These are phyloP conservation scores for Cosmia trapezina DNA, from an alignment of 2,888 invertebrate genomes.

Conservation along the genomic window DNA sequence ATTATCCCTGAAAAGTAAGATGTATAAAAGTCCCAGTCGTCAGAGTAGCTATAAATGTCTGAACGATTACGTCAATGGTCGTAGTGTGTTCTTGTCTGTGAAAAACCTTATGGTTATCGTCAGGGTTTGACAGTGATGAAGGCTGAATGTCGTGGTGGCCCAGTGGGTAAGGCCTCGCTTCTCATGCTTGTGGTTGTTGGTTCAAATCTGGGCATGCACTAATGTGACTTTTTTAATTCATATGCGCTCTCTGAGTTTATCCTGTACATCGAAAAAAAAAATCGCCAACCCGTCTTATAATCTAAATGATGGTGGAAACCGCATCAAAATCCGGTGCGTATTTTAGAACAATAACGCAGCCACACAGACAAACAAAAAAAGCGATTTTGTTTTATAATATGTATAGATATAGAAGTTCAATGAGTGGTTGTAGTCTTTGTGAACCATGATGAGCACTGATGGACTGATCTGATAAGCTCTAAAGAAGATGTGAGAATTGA, in stretches of 20 bases:
- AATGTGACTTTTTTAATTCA: neutral
- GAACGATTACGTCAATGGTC: neutral
- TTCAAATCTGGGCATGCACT: too few relatives aligned
- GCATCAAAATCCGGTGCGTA: too few relatives aligned
- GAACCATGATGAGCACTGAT: neutral
- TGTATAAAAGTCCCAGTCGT: neutral
- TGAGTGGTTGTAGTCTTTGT: too few relatives aligned
- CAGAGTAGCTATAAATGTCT: neutral
- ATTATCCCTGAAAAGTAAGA: conserved; percentile 6
- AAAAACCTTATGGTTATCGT: too few relatives aligned
- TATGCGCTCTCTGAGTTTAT: neutral
- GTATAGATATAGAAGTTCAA: too few relatives aligned
- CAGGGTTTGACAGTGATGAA: neutral
- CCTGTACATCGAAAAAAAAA: too few relatives aligned
- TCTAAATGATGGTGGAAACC: too few relatives aligned
- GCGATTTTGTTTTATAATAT: too few relatives aligned
- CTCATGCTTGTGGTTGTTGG: neutral
- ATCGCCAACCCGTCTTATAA: too few relatives aligned
- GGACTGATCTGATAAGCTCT: neutral
- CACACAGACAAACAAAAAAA: too few relatives aligned
- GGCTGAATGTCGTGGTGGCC: too few relatives aligned
- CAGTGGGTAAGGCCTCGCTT: neutral
- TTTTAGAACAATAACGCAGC: too few relatives aligned
- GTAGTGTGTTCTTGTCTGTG: neutral
- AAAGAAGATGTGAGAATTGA: neutral